These are phyloP conservation scores for Rhagoletis zephyria DNA, from an alignment of 1,140 invertebrate species.

Conservation along the genomic window DNA sequence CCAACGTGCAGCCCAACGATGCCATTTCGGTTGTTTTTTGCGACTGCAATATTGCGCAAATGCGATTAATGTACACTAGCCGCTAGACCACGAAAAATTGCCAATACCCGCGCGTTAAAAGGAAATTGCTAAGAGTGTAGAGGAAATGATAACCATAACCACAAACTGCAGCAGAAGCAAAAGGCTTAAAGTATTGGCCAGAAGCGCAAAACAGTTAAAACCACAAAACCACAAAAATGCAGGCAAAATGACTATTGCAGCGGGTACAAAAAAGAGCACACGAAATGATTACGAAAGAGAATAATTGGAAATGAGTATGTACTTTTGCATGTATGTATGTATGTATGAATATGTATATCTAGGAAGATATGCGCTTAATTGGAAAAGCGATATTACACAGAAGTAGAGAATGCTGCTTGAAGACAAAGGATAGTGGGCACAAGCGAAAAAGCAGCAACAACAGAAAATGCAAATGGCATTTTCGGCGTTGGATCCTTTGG, in stretches of 20 bases:
- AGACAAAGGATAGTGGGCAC: neutral
- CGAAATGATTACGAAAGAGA: neutral
- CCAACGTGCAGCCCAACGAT: neutral
- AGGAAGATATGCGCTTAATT: no score
- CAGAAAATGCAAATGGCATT: neutral
- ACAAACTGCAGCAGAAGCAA: neutral
- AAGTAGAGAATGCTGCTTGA: neutral
- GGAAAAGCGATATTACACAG: neutral
- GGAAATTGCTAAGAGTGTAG: neutral
- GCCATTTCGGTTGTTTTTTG: conserved; percentile 3
- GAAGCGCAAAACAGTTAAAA: neutral
- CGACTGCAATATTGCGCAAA: neutral
- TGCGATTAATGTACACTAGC: neutral
- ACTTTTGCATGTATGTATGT: neutral
- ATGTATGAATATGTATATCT: neutral
- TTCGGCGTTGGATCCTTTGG: neutral
- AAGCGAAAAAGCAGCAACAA: neutral
- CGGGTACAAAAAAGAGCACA: neutral
- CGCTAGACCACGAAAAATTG: neutral
- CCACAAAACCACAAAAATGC: conserved; percentile 22
- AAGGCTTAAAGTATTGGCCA: conserved; percentile 4
- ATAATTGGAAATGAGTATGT: neutral
- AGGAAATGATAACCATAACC: conserved; percentile 34
- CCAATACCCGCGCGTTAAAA: neutral
- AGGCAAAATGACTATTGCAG: neutral